phyloP scores from a whole-genome alignment of 2,113 vertebrate genomes.

The Delphinus delphis region DNA sequence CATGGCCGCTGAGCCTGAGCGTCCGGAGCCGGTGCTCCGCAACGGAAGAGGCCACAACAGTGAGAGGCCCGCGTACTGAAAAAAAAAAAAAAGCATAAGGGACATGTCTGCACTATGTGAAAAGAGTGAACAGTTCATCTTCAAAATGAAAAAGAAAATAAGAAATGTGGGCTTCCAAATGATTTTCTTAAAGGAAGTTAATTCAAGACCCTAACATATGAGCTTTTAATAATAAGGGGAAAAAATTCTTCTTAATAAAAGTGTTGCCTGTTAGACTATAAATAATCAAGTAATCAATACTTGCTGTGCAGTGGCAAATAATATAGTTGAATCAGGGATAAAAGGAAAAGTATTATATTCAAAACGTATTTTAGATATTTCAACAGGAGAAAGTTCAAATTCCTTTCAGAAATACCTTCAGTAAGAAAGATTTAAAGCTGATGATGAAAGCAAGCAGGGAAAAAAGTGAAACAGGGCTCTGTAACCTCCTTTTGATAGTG shows the following conservation, averaged over 20 bases:
- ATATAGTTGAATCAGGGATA: background rate
- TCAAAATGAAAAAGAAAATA: background rate
- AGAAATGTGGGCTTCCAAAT: background rate
- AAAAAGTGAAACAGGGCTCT: background rate
- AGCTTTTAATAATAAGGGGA: background rate
- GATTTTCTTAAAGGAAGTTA: background rate
- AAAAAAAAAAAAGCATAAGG: background rate
- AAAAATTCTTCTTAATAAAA: background rate
- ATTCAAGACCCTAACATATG: background rate
- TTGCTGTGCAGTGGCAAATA: background rate
- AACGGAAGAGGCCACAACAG: too few species aligned
- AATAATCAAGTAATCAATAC: background rate
- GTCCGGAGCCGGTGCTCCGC: too few species aligned
- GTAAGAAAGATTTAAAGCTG: background rate
- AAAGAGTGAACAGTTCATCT: background rate
- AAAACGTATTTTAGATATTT: slow-evolving; percentile 17
- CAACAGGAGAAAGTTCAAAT: background rate
- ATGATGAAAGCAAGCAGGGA: background rate
- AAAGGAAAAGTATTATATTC: background rate
- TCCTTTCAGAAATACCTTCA: background rate
- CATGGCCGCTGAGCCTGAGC: too few species aligned
- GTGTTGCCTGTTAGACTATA: background rate
- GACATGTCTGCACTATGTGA: background rate
- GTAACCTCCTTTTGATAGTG: background rate
- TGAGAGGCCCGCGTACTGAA: too few species aligned